A percentile compares a stretch with the other conserved stretches of the same genome.
These are phyloP conservation scores for Dendrocopos noguchii DNA, from an alignment of 2,113 vertebrate species.

Conservation along the genomic window DNA sequence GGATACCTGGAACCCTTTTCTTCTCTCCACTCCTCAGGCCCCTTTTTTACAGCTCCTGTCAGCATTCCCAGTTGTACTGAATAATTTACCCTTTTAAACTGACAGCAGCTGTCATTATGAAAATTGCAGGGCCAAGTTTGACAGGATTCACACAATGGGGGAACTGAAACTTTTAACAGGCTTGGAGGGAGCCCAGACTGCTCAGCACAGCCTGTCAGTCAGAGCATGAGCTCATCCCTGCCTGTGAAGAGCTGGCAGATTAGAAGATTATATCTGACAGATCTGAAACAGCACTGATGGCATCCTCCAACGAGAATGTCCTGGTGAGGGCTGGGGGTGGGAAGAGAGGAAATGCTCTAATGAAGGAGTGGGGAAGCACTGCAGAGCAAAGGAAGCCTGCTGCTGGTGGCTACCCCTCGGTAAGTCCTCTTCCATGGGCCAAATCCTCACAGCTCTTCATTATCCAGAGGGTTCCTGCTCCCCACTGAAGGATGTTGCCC, in stretches of 20 bases:
- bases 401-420: not conserved
- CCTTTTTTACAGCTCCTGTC: constrained; percentile 47
- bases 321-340: not conserved
- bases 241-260: constrained; percentile 73
- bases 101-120: constrained; percentile 76
- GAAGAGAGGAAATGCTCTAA: not conserved
- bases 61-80: constrained; percentile 65
- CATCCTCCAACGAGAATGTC: constrained; percentile 43
- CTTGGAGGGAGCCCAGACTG: constrained; percentile 65
- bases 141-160: constrained; percentile 64
- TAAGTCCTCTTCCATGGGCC: not conserved
- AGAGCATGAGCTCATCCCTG: constrained; percentile 72
- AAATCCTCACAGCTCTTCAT: not conserved
- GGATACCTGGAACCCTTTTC: constrained; percentile 11
- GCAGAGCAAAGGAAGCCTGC: not conserved
- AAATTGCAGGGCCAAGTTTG: constrained; percentile 67
- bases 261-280: constrained; percentile 78
- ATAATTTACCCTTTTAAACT: constrained; percentile 71
- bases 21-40: not conserved
- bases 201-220: constrained; percentile 70
- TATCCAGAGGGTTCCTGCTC: not conserved
- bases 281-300: constrained; percentile 72
- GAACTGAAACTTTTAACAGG: constrained; percentile 70
- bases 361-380: constrained; percentile 34
- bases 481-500: not conserved